Percentiles rank a stretch among this genome's conserved stretches.
Conservation (phyloP, 2,888 invertebrate species). For the Netelia melanura region DNA sequence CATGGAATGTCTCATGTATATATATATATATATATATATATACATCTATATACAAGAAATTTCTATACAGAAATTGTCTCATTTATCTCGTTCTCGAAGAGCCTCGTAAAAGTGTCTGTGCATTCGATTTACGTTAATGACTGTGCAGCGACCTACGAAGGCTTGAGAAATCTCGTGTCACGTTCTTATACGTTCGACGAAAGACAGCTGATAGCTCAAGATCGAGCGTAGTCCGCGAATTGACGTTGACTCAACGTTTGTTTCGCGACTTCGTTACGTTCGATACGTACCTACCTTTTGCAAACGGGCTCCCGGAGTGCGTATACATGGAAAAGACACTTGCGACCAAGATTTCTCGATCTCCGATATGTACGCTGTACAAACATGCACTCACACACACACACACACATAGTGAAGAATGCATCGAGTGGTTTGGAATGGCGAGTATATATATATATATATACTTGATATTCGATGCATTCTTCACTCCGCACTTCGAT, state of each 20-base stretch:
- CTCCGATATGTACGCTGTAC: not conserved
- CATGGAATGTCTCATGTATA: not conserved
- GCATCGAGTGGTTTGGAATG: no score
- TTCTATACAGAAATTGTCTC: conserved; percentile 26
- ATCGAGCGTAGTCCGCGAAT: not conserved
- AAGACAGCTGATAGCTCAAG: not conserved
- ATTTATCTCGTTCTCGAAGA: conserved; percentile 21
- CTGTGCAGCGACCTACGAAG: conserved; percentile 2
- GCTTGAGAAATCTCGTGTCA: conserved; percentile 11
- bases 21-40: not conserved
- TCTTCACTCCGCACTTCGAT: conserved; percentile 15
- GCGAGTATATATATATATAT: not conserved
- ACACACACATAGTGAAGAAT: no score
- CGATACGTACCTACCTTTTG: conserved; percentile 34
- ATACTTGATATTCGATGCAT: conserved; percentile 21
- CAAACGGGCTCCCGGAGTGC: not conserved
- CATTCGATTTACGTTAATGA: conserved; percentile 45
- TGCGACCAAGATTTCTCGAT: conserved; percentile 40
- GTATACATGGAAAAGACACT: conserved; percentile 26
- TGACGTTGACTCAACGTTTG: conserved; percentile 27
- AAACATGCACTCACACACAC: no score
- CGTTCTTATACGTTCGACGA: not conserved
- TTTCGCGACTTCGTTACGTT: conserved; percentile 40
- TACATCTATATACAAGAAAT: not conserved
- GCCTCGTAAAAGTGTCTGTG: conserved; percentile 43